These are phyloP conservation scores for Phrynocephalus guinanensis DNA, from an alignment of 2,797 vertebrate species.

Conservation along the genomic window DNA sequence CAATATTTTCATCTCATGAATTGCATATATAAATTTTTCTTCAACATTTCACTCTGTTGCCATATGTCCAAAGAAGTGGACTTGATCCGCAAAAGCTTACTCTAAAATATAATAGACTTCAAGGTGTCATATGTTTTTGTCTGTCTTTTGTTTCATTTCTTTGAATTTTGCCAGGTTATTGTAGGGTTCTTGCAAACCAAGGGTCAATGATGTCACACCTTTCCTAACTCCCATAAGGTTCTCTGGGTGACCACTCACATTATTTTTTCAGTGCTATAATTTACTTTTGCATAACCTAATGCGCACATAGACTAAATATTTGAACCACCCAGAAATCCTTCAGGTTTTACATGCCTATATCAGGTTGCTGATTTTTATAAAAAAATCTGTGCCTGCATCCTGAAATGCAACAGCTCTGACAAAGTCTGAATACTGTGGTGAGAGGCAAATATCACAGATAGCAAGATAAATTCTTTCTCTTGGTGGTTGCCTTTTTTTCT, in stretches of 20 bases:
- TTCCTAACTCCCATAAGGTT: neutral
- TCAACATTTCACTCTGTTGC: too few relatives aligned
- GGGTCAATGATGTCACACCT: neutral
- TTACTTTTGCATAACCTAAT: neutral
- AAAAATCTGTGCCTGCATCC: neutral
- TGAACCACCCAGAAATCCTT: neutral
- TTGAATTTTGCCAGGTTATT: too few relatives aligned
- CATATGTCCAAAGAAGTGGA: too few relatives aligned
- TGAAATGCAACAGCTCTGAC: neutral
- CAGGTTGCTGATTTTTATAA: neutral
- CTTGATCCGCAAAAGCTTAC: too few relatives aligned
- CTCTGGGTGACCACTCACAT: neutral
- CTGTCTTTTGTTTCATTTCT: too few relatives aligned
- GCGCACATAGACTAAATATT: neutral
- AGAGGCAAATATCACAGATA: neutral
- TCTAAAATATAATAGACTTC: too few relatives aligned
- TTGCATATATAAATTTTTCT: too few relatives aligned
- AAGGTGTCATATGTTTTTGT: too few relatives aligned
- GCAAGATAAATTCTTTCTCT: neutral
- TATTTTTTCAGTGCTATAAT: neutral
- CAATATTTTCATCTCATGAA: too few relatives aligned
- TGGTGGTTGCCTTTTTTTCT: neutral
- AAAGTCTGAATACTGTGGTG: neutral
- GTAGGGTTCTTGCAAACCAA: neutral
- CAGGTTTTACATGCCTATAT: neutral